Evolutionary conservation across 2,797 vertebrate species (phyloP).

Genomic region (Champsocephalus esox): DNA sequence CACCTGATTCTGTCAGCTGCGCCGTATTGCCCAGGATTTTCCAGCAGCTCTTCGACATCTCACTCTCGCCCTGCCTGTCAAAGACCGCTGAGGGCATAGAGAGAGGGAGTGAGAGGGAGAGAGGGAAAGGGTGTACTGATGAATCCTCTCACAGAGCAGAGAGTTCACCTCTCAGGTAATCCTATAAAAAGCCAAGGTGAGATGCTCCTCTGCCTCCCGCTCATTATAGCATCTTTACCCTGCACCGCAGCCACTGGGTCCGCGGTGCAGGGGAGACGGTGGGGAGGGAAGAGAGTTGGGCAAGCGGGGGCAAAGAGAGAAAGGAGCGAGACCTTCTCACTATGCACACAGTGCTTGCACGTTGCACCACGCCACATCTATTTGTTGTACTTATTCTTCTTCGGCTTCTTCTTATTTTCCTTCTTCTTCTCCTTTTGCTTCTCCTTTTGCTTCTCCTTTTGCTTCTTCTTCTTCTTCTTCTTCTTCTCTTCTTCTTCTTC

Average conservation of each 20-base stretch:
- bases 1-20: constrained; percentile 80
- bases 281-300: constrained; percentile 49
- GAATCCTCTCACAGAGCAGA: constrained; percentile 81
- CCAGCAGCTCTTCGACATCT: constrained; percentile 81
- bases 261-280: constrained; percentile 70
- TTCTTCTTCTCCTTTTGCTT: neutral
- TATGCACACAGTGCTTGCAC: constrained; percentile 90
- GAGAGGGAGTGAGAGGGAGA: constrained; percentile 34
- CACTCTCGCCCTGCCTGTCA: constrained; percentile 84
- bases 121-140: constrained; percentile 69
- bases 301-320: constrained; percentile 73
- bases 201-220: constrained; percentile 79
- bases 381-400: constrained; percentile 66
- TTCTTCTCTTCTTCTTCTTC: constrained; percentile 41
- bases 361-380: constrained; percentile 91
- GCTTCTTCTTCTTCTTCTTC: neutral
- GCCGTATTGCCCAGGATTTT: constrained; percentile 75
- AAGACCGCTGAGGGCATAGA: constrained; percentile 76
- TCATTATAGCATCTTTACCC: constrained; percentile 86
- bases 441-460: constrained; percentile 64
- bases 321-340: constrained; percentile 87
- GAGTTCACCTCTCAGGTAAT: constrained; percentile 86
- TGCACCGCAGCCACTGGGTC: constrained; percentile 79
- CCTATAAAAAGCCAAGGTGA: constrained; percentile 88
- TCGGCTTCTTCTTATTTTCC: neutral